These are phyloP conservation scores for Caenorhabditis zanzibari DNA, from an alignment of 2,888 invertebrate species.

Conservation along the genomic window DNA sequence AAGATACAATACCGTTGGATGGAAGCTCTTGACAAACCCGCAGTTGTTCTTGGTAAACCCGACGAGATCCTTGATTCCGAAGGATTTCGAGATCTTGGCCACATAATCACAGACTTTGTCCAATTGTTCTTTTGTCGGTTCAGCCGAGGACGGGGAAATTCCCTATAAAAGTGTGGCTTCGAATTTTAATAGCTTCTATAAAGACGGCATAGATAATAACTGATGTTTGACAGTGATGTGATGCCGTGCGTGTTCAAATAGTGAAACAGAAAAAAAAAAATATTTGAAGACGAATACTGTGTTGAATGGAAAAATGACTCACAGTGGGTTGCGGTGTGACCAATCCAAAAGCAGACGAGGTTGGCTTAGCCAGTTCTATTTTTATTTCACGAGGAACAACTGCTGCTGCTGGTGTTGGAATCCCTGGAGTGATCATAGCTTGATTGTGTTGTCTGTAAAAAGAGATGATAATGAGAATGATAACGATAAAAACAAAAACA, in stretches of 20 bases:
- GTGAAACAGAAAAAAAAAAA: not conserved
- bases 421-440: slow-evolving; percentile 25
- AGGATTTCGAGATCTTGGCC: slow-evolving; percentile 59
- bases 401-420: not conserved
- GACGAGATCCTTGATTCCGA: slow-evolving; percentile 68
- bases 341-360: slow-evolving; percentile 17
- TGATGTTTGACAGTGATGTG: slow-evolving; percentile 62
- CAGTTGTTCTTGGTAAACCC: slow-evolving; percentile 69
- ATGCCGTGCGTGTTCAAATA: slow-evolving; percentile 45
- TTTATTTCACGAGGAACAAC: slow-evolving; percentile 53
- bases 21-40: slow-evolving; percentile 63
- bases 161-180: slow-evolving; percentile 55
- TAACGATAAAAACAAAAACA: not conserved
- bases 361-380: slow-evolving; percentile 56
- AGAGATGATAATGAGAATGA: not conserved
- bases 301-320: slow-evolving; percentile 39
- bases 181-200: slow-evolving; percentile 53
- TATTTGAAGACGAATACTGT: not conserved
- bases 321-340: slow-evolving; percentile 32
- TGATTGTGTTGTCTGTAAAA: slow-evolving; percentile 58
- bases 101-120: slow-evolving; percentile 65
- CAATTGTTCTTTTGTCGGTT: slow-evolving; percentile 60
- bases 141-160: slow-evolving; percentile 25
- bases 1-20: slow-evolving; percentile 58
- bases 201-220: slow-evolving; percentile 52